Conservation (phyloP, 2,113 vertebrate species). For the Gorsachius goisagi region DNA sequence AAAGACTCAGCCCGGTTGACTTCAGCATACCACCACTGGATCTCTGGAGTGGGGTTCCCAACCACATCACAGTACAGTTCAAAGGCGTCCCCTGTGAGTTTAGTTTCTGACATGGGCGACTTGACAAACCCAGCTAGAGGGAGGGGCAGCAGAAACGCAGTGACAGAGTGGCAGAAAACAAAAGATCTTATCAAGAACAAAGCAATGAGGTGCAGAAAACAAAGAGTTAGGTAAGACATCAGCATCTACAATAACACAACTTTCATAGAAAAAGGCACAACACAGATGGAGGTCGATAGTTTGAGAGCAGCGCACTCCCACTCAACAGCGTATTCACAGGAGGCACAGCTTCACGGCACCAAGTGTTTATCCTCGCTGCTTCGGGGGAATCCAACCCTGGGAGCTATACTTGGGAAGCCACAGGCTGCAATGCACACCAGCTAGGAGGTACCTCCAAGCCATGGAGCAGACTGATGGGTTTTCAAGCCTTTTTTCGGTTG, state of each 20-base stretch:
- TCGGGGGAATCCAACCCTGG: rapidly evolving
- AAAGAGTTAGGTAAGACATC: conserved; percentile 65
- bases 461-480: rapidly evolving
- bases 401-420: neutral
- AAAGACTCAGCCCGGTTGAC: conserved; percentile 98
- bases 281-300: conserved; percentile 3
- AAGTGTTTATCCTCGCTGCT: neutral
- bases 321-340: neutral
- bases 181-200: conserved; percentile 73
- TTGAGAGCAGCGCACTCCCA: neutral
- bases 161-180: conserved; percentile 74
- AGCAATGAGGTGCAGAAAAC: conserved; percentile 78
- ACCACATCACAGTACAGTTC: conserved; percentile 99
- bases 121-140: conserved; percentile 99
- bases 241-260: conserved; percentile 58
- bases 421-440: rapidly evolving
- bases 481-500: neutral
- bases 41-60: conserved; percentile 96
- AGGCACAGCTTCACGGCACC: neutral
- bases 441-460: neutral
- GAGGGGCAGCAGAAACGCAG: conserved; percentile 82
- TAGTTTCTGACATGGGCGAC: conserved; percentile 99
- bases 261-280: conserved; percentile 51
- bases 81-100: conserved; percentile 99
- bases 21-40: conserved; percentile 99